Evolutionary conservation across 2,113 vertebrate genomes (phyloP), one percentile per base, ranked within the genome.

Genomic region (Sialia sialis): DNA sequence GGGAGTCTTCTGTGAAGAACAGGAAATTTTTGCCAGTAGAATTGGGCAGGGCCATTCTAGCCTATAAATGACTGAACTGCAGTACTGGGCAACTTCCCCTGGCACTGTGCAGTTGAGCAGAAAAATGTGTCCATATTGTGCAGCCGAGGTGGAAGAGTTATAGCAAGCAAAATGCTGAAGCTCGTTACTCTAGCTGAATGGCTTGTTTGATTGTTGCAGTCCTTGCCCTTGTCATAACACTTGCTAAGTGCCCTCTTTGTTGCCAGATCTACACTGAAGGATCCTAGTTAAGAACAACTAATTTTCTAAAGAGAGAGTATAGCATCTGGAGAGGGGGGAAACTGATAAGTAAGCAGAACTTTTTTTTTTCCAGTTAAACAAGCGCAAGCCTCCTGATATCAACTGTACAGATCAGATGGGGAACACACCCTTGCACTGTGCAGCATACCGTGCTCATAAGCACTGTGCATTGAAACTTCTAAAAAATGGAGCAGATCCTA

Each of bases 391-490:
- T 74, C 98, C 98, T 49, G 95, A 98, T 81, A 97, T 99, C 76
- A 98, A 99, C 94, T 99, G 99, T 88, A 98, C 96, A 30, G 99
- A 99, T 95, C 97, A 98, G 34, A 95, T 99, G 95, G 99, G 99
- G 67, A 99, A 99, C 55, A 99, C 99, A 2, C 98, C 99, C 7
- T 96, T 99, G 94, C 99, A 99, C 80, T 98, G 99, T 94, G 99
- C 99, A 29, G 98, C 98, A 9, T 99, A 99, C 96, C 99, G 99
- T 78, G 98, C 98, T 87, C 98, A 99, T 90, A 98, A 98, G 86
- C 98, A 98, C 34, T 99, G 99, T 96, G 97, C 98, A 52, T 59
- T 98, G 83, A 98, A 98, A 62, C 98, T 99, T 84, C 98, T 99
- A 2, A 98, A 98, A 97, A 98, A 89, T 92, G 98, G 99, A 85